Evolutionary conservation across 2,888 invertebrate genomes (phyloP).

Genomic region (Drosophila rellima): DNA sequence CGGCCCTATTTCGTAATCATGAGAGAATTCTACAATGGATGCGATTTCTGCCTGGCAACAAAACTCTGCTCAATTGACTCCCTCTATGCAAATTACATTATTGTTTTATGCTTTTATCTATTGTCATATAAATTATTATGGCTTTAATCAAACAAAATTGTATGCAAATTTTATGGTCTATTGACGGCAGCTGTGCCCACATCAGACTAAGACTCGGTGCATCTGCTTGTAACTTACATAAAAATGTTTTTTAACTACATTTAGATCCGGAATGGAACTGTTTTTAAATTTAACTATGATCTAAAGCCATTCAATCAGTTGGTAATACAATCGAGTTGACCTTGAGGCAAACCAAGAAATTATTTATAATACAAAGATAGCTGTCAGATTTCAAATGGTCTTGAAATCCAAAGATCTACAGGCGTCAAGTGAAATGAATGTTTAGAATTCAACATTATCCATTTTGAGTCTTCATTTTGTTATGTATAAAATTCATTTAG

Average conservation of each 20-base stretch:
- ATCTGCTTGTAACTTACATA: conserved; percentile 37
- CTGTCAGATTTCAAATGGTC: not conserved
- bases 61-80: not conserved
- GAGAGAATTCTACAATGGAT: conserved; percentile 45
- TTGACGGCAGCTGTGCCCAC: conserved; percentile 48
- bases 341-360: conserved; percentile 19
- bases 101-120: conserved; percentile 61
- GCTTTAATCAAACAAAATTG: conserved; percentile 36
- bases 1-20: conserved; percentile 59
- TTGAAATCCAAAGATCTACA: not conserved
- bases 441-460: not conserved
- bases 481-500: not conserved
- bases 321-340: conserved; percentile 1
- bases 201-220: conserved; percentile 22
- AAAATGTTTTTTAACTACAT: conserved; percentile 41
- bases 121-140: conserved; percentile 44
- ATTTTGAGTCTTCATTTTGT: too few species aligned
- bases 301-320: conserved; percentile 10
- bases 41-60: conserved; percentile 32
- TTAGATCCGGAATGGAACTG: conserved; percentile 39
- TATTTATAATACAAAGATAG: not conserved
- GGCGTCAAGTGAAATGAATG: not conserved
- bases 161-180: conserved; percentile 64
- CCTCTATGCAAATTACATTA: conserved; percentile 65
- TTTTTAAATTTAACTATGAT: conserved; percentile 14